Percentiles rank a stretch among this genome's conserved stretches.
Evolutionary conservation across 2,113 vertebrate genomes (phyloP).

Genomic region (Gambusia holbrooki): DNA sequence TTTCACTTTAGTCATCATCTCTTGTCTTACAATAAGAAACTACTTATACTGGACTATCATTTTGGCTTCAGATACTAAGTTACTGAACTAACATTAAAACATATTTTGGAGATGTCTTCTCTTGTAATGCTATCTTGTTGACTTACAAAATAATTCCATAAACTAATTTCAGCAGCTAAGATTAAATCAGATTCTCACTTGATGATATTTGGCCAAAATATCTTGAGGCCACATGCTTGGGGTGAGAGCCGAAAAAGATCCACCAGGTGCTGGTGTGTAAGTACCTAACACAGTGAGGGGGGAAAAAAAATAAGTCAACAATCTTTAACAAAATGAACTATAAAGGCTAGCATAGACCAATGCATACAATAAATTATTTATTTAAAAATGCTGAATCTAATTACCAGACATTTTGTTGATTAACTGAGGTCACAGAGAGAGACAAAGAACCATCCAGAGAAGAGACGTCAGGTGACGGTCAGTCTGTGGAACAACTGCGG

Average conservation of each 20-base stretch:
- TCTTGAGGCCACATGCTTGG: conserved; percentile 99
- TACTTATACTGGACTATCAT: no score
- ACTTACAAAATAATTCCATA: no score
- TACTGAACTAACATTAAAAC: background rate
- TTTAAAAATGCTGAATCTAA: background rate
- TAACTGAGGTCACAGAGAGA: conserved; percentile 8
- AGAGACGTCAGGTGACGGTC: conserved; percentile 39
- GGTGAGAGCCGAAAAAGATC: conserved; percentile 95
- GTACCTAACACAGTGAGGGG: conserved; percentile 78
- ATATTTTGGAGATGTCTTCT: background rate
- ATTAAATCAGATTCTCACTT: conserved; percentile 77
- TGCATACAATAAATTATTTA: background rate
- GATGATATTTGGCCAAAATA: conserved; percentile 87
- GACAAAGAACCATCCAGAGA: conserved; percentile 17
- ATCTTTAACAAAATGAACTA: background rate
- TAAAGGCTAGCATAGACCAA: background rate
- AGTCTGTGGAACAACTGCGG: conserved; percentile 26
- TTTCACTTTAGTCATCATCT: no score
- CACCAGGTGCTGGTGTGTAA: conserved; percentile 86
- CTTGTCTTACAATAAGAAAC: no score
- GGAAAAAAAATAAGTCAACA: background rate
- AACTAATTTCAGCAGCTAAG: background rate
- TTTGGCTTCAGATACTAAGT: background rate
- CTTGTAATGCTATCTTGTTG: no score
- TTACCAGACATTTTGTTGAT: conserved; percentile 71